phyloP scores from a whole-genome alignment of 2,113 vertebrate genomes.

The Chionodraco myersi region DNA sequence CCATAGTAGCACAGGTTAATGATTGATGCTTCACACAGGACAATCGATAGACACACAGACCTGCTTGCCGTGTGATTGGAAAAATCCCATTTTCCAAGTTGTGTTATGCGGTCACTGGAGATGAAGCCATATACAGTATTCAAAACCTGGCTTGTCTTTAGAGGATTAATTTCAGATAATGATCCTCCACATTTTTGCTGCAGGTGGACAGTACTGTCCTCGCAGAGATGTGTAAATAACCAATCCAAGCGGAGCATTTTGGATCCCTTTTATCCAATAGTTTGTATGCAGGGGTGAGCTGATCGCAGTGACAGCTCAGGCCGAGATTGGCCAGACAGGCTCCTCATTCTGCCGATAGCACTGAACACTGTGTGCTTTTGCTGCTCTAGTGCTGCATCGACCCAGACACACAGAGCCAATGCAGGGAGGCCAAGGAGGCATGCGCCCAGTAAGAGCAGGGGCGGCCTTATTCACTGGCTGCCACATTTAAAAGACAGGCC shows the following conservation, averaged over 20 bases:
- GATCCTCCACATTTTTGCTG: constrained; percentile 2
- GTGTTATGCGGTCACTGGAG: constrained; percentile 1
- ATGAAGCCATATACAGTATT: constrained; percentile 25
- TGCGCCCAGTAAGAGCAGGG: constrained; percentile 27
- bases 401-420: constrained; percentile 41
- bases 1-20: constrained; percentile 61
- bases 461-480: constrained; percentile 31
- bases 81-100: constrained; percentile 34
- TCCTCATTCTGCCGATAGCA: constrained; percentile 39
- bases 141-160: constrained; percentile 10
- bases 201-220: constrained; percentile 32
- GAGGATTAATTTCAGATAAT: constrained; percentile 19
- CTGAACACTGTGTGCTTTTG: constrained; percentile 62
- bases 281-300: constrained; percentile 36
- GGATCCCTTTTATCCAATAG: constrained; percentile 32
- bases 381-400: constrained; percentile 48
- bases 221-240: constrained; percentile 1
- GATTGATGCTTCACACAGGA: constrained; percentile 56
- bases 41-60: constrained; percentile 25
- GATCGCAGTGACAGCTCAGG: constrained; percentile 50
- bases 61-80: constrained; percentile 40
- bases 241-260: constrained; percentile 16
- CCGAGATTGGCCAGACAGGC: constrained; percentile 22
- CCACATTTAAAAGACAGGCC: constrained; percentile 23
- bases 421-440: constrained; percentile 25